phyloP scores from a whole-genome alignment of 2,797 vertebrate genomes.

The Garrulus glandarius region DNA sequence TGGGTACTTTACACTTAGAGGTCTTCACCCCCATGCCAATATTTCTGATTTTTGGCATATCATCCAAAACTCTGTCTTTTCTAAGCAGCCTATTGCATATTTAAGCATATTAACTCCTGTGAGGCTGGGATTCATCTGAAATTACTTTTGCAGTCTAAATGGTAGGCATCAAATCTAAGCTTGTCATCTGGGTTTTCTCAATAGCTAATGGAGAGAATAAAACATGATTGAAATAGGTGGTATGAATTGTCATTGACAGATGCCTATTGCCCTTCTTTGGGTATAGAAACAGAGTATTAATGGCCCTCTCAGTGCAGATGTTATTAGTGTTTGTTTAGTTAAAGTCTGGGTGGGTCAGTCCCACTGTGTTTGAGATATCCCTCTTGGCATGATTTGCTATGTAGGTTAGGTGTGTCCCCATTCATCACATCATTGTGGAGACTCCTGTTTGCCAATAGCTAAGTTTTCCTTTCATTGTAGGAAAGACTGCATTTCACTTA shows the following conservation, averaged over 20 bases:
- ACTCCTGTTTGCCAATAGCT: not conserved
- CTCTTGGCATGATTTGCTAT: not conserved
- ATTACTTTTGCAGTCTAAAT: not conserved
- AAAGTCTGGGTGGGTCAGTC: not conserved
- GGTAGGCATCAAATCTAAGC: not conserved
- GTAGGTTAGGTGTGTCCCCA: not conserved
- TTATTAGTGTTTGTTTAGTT: not conserved
- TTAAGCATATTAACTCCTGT: not conserved
- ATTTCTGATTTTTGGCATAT: not conserved
- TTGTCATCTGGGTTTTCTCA: not conserved
- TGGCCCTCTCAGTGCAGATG: not conserved
- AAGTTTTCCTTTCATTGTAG: not conserved
- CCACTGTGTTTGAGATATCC: not conserved
- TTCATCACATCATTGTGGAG: not conserved
- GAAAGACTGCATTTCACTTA: not conserved
- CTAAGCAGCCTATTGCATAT: not conserved
- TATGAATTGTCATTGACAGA: not conserved
- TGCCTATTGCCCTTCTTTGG: not conserved
- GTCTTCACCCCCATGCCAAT: rapidly evolving
- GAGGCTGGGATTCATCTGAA: not conserved
- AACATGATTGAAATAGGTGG: not conserved
- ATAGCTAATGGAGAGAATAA: not conserved
- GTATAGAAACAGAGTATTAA: not conserved
- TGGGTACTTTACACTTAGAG: not conserved
- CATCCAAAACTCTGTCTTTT: not conserved